Conservation (phyloP, 2,113 vertebrate genomes). For the Conger conger region DNA sequence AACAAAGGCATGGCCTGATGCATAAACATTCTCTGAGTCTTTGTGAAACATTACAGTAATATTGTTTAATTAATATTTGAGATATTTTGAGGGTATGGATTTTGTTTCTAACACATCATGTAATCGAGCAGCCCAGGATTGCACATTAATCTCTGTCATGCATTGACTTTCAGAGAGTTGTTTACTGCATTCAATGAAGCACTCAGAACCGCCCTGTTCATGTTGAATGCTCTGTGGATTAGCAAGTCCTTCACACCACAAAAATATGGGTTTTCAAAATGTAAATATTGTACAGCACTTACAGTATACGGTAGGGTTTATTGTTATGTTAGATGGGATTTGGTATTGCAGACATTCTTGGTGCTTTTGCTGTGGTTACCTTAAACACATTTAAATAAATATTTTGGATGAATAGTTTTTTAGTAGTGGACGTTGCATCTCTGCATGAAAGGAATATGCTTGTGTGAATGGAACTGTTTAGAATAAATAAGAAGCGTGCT, state of each 20-base stretch:
- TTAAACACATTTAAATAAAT: conserved; percentile 13
- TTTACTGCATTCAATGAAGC: too few species aligned
- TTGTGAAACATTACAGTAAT: too few species aligned
- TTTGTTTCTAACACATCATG: too few species aligned
- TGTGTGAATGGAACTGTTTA: conserved; percentile 23
- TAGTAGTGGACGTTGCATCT: not conserved
- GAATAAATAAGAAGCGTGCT: conserved; percentile 36
- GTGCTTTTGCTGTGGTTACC: conserved; percentile 11
- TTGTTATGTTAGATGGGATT: not conserved
- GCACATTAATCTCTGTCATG: too few species aligned
- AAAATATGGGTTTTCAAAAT: not conserved
- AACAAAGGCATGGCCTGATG: too few species aligned
- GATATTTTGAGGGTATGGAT: too few species aligned
- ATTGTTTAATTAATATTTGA: too few species aligned
- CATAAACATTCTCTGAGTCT: too few species aligned
- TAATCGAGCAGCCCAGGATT: too few species aligned
- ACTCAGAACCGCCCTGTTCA: too few species aligned
- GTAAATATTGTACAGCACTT: not conserved
- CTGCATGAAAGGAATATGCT: conserved; percentile 15
- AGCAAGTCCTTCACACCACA: not conserved
- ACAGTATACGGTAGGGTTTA: not conserved
- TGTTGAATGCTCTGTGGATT: not conserved
- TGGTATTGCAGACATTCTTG: not conserved
- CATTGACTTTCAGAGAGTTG: too few species aligned
- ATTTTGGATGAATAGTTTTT: not conserved